A percentile compares a stretch with the other conserved stretches of the same genome.
phyloP scores from a whole-genome alignment of 2,113 vertebrate genomes.

The Hystrix brachyura region DNA sequence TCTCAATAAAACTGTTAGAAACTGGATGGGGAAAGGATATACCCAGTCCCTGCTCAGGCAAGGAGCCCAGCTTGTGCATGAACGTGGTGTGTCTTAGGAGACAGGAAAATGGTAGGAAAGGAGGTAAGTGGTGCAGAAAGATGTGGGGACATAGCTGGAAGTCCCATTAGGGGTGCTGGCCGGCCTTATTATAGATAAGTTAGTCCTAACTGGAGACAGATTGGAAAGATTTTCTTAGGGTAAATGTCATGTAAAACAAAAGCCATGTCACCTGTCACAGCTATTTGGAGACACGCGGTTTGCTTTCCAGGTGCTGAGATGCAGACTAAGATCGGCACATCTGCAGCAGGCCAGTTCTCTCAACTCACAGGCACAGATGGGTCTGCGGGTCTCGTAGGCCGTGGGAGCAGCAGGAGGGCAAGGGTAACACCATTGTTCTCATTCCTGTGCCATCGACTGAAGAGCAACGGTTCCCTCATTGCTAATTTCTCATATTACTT shows the following conservation, averaged over 20 bases:
- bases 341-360: not conserved
- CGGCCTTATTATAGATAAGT: not conserved
- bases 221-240: not conserved
- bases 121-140: not conserved
- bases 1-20: not conserved
- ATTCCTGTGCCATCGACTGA: not conserved
- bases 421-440: not conserved
- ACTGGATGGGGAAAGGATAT: not conserved
- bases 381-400: not conserved
- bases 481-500: not conserved
- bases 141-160: not conserved
- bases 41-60: not conserved
- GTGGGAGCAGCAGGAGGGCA: no score
- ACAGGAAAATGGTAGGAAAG: not conserved
- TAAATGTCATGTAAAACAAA: not conserved
- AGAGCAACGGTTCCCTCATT: not conserved
- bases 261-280: not conserved
- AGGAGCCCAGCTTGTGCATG: not conserved
- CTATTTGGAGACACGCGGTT: not conserved
- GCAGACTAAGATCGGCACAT: not conserved
- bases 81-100: not conserved
- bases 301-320: not conserved
- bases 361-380: accelerated
- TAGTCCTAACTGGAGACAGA: not conserved
- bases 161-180: no score